A percentile compares a stretch with the other conserved stretches of the same genome.
These are phyloP conservation scores for Caradrina clavipalpis DNA, from an alignment of 2,888 invertebrate species.

Conservation along the genomic window DNA sequence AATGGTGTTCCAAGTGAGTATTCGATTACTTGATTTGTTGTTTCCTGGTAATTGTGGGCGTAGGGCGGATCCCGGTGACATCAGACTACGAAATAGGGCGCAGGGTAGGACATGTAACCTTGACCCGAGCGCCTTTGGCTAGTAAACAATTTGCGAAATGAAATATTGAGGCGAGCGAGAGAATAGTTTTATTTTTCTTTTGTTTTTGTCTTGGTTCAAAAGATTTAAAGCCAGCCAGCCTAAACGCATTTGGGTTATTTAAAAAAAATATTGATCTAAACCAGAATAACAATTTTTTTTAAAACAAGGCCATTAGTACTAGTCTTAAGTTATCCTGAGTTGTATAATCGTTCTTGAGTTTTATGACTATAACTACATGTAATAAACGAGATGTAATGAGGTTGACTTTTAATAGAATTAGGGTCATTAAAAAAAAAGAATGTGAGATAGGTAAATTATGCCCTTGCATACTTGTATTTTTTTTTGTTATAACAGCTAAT, in stretches of 20 bases:
- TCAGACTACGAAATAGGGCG: slow-evolving; percentile 61
- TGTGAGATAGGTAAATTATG: too few species aligned
- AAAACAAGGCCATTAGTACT: not conserved
- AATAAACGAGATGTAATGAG: not conserved
- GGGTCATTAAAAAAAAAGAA: not conserved
- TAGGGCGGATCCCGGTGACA: slow-evolving; percentile 70
- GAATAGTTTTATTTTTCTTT: not conserved
- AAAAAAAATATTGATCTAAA: not conserved
- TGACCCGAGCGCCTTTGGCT: slow-evolving; percentile 29
- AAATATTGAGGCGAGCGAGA: not conserved
- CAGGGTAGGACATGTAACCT: slow-evolving; percentile 45
- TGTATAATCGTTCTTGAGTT: slow-evolving; percentile 6
- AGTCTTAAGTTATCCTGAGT: slow-evolving; percentile 11
- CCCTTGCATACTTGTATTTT: too few species aligned
- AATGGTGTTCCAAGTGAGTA: slow-evolving; percentile 75
- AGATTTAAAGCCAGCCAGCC: too few species aligned
- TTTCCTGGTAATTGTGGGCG: slow-evolving; percentile 28
- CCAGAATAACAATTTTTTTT: not conserved
- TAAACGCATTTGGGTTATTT: not conserved
- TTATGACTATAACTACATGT: slow-evolving; percentile 1
- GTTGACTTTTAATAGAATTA: not conserved
- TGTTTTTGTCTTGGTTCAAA: not conserved
- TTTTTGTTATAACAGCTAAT: too few species aligned
- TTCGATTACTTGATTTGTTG: slow-evolving; percentile 23
- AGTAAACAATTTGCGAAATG: slow-evolving; percentile 28